Base-by-base conservation (phyloP, 2,113 vertebrate species). In the Podarcis raffonei region DNA sequence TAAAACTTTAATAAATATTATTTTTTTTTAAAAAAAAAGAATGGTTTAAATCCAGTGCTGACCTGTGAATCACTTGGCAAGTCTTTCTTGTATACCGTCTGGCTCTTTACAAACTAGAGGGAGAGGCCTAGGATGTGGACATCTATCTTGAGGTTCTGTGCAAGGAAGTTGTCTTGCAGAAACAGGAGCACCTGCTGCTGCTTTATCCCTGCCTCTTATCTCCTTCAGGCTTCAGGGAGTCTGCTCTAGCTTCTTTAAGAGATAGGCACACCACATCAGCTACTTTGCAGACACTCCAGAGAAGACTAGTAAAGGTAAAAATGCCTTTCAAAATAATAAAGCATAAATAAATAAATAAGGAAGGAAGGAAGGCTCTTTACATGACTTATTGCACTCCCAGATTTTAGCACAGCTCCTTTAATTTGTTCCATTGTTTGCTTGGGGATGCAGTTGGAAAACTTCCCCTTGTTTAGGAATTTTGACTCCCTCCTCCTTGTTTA, bases 201-300 rank as follows among this genome's bases (percentile, higher is more conserved):
- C 20, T 89, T 68, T 74, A 57, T 82, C 83, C 84, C 89, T 72
- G 9, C 59, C 11, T 65, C 79, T 94, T 93, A 95, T 94, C 93
- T 84, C 0, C n/a, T 81, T 2, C 0, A 48, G 59, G 90, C 86
- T 89, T 81, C 87, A 87, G 81, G 37, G 75, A 37, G 86, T 79
- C 75, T 90, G 65, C 89, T 48, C 13, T 66, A 77, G 66, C 74
- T n/a, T 78, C 86, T 84, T 69, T 66, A 32, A 15, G 11, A 11
- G 85, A 68, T 4, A 89, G 16, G 79, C 72, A 59, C 7, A 79
- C 89, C 53, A 13, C 88, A 78, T 89, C 92, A 79, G 25, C 27
- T 23, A 3, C 11, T 0, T 68, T 85, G 6, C 35, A 59, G 83
- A 79, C 71, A 75, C 0, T 1, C 0, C 65, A 6, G 42, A 18